Evolutionary conservation across 2,888 invertebrate species (phyloP).

Genomic region (Helicoverpa assulta): DNA sequence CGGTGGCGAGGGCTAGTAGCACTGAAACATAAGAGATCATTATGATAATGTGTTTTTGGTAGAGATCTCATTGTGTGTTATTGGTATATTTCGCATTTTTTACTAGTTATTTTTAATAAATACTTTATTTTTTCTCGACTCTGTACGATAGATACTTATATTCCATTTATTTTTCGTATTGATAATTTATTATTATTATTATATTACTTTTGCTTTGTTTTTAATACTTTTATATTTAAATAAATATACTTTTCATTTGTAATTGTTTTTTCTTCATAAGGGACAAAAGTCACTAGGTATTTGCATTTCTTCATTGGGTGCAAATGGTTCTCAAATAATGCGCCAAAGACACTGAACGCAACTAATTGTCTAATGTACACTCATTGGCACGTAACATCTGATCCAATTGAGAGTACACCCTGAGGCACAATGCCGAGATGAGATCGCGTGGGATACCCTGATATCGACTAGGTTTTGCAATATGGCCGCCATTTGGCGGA

Average conservation of each 20-base stretch:
- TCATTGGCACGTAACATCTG: slow-evolving; percentile 18
- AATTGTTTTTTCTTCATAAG: not conserved
- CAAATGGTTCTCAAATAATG: not conserved
- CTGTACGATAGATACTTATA: no score
- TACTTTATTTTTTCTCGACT: no score
- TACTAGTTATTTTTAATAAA: no score
- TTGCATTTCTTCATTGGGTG: not conserved
- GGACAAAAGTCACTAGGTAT: not conserved
- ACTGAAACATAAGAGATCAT: slow-evolving; percentile 73
- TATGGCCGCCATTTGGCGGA: slow-evolving; percentile 18
- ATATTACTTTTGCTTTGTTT: no score
- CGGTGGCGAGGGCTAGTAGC: slow-evolving; percentile 78
- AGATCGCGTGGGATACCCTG: slow-evolving; percentile 52
- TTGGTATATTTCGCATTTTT: no score
- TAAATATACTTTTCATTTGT: no score
- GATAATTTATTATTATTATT: no score
- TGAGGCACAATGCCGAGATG: slow-evolving; percentile 47
- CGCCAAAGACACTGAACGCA: not conserved
- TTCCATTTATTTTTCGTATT: no score
- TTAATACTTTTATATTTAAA: no score
- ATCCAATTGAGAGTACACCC: slow-evolving; percentile 35
- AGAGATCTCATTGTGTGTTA: not conserved
- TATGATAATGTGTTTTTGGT: not conserved
- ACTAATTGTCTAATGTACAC: slow-evolving; percentile 18
- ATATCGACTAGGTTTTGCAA: slow-evolving; percentile 42